A percentile compares a stretch with the other conserved stretches of the same genome.
These are phyloP conservation scores for Oriolus oriolus DNA, from an alignment of 2,113 vertebrate genomes.

Conservation along the genomic window DNA sequence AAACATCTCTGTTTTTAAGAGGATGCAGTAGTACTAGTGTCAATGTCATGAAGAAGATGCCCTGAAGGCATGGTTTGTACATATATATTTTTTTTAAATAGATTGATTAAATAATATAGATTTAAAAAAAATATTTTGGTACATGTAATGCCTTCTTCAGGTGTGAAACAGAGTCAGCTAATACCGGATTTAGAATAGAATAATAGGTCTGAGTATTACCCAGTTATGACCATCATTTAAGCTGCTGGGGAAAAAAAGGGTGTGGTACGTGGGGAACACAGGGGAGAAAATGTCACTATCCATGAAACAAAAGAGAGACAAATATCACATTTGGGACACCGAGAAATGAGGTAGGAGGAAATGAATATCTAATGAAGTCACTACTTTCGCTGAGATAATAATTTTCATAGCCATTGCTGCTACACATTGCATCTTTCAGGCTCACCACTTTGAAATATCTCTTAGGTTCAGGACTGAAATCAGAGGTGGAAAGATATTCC, in stretches of 20 bases:
- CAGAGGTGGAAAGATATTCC: background rate
- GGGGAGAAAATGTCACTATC: background rate
- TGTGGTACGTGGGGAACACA: background rate
- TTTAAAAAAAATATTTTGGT: background rate
- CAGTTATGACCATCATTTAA: background rate
- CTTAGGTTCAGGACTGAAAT: background rate
- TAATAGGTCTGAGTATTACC: background rate
- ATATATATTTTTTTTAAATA: background rate
- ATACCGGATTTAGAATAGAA: background rate
- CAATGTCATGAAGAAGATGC: background rate
- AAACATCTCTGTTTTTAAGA: background rate
- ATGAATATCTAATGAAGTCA: background rate
- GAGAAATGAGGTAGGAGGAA: background rate
- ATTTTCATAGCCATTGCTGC: background rate
- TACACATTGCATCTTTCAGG: background rate
- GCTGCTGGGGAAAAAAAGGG: background rate
- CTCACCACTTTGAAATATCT: background rate
- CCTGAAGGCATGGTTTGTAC: background rate
- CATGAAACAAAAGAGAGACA: background rate
- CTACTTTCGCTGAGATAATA: background rate
- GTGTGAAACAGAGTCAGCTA: background rate
- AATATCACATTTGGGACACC: background rate
- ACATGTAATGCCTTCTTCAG: background rate
- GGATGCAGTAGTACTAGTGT: background rate
- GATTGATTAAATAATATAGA: background rate